Evolutionary conservation across 2,113 vertebrate species (phyloP).

Genomic region (Pygoscelis adeliae): DNA sequence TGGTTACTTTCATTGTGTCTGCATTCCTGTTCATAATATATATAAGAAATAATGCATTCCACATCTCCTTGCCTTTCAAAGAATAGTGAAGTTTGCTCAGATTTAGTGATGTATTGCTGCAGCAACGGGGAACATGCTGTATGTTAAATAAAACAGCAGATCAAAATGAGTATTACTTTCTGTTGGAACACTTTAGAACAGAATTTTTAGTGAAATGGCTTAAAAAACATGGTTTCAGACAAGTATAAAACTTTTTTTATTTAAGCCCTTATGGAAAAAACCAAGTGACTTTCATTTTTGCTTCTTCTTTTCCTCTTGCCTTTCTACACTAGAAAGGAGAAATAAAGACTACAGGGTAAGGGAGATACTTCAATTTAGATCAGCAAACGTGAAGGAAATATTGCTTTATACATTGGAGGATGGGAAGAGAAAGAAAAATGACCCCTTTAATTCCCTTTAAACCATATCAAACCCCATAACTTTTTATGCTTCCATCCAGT

Average conservation of each 20-base stretch:
- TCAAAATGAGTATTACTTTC: not conserved
- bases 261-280: not conserved
- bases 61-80: not conserved
- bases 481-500: not conserved
- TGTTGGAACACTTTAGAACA: not conserved
- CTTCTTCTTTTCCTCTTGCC: not conserved
- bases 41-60: fast-evolving
- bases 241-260: not conserved
- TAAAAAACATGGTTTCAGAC: not conserved
- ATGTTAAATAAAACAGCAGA: not conserved
- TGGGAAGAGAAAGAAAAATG: not conserved
- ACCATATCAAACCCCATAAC: not conserved
- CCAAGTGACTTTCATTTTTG: not conserved
- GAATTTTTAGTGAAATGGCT: not conserved
- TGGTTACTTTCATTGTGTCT: not conserved
- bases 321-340: not conserved
- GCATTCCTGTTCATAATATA: not conserved
- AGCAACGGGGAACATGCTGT: not conserved
- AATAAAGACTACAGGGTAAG: not conserved
- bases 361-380: not conserved
- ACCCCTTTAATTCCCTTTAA: not conserved
- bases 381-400: not conserved
- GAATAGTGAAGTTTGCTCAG: not conserved
- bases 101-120: not conserved
- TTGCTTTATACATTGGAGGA: not conserved